phyloP scores from a whole-genome alignment of 35 echinoderm and acorn worm species.

The Stichopus chloronotus region DNA sequence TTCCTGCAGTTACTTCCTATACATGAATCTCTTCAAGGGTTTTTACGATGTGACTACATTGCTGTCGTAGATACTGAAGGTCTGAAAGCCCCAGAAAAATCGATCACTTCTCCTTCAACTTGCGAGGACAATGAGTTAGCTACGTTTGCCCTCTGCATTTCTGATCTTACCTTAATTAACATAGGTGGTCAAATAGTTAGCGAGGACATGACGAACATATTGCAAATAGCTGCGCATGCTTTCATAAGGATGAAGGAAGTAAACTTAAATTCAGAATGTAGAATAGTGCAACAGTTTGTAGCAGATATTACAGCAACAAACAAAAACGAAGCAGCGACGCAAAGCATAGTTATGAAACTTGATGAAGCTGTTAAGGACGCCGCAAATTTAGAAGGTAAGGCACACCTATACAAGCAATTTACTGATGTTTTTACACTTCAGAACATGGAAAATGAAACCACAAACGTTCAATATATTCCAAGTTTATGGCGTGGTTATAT shows the following conservation, averaged over 20 bases:
- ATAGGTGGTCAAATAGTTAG: conserved; percentile 48
- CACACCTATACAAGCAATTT: conserved; percentile 40
- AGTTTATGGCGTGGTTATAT: conserved; percentile 24
- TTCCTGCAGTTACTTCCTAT: conserved; percentile 46
- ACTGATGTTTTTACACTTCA: conserved; percentile 31
- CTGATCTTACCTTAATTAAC: conserved; percentile 59
- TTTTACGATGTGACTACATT: conserved; percentile 39
- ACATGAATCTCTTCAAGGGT: background rate
- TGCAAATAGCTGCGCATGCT: conserved; percentile 62
- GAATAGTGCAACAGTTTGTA: conserved; percentile 55
- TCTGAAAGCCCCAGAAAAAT: conserved; percentile 48
- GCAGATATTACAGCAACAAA: conserved; percentile 51
- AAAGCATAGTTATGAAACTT: conserved; percentile 48
- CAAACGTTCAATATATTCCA: conserved; percentile 32
- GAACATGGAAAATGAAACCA: background rate
- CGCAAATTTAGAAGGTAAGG: conserved; percentile 39
- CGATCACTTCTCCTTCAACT: background rate
- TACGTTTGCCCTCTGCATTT: conserved; percentile 47
- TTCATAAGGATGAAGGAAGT: conserved; percentile 53
- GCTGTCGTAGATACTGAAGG: conserved; percentile 63
- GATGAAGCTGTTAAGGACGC: conserved; percentile 38
- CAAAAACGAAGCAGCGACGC: conserved; percentile 32
- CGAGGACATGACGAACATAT: conserved; percentile 52
- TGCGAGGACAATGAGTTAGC: conserved; percentile 58
- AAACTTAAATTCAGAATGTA: conserved; percentile 17